Base-by-base conservation (phyloP, 2,888 invertebrate genomes). In the Sussaba pulchella region DNA sequence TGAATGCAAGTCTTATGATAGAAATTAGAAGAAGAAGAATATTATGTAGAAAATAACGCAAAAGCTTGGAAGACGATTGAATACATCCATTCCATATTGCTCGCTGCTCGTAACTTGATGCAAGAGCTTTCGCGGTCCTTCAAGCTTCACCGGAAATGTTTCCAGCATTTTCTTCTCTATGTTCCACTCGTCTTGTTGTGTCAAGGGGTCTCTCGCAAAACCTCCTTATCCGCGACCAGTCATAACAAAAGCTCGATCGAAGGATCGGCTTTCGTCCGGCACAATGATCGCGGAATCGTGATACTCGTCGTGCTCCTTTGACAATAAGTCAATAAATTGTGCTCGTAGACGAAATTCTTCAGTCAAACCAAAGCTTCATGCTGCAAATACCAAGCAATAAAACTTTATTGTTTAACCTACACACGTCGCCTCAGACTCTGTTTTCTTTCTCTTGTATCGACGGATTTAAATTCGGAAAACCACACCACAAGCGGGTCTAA, bases 71-170 rank as follows among this genome's bases (percentile, higher is more conserved):
- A n/a, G n/a, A n/a, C n/a, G n/a, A n/a, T n/a, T n/a, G n/a, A n/a
- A n/a, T n/a, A n/a, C n/a, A n/a, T 26, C 17, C 17, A 47, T 47
- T 19, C 17, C 19, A 66, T 66, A 64, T 64, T 31, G 64, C 45
- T 47, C 47, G 10, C 31, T 66, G n/a, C 31, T 12, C 19, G 12
- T 50, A 10, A 12, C 10, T 47, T 47, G 47, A 19, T 10, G 31
- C 31, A 19, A 1, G 47, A 10, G n/a, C 39, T 24, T n/a, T n/a
- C n/a, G n/a, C 61, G 43, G 21, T 43, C 6, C 8, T 63, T 8
- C 19, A 8, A 64, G 17, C 45, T 6, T 31, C 64, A 47, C 26
- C 45, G 31, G 9, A 47, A 17, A 45, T 17, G 45, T n/a, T 45
- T 45, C 47, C 45, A 47, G 31, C 45, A 47, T 31, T 50, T 47